Evolutionary conservation across 1,140 invertebrate species (phyloP).

Genomic region (Drosophila mayri): DNA sequence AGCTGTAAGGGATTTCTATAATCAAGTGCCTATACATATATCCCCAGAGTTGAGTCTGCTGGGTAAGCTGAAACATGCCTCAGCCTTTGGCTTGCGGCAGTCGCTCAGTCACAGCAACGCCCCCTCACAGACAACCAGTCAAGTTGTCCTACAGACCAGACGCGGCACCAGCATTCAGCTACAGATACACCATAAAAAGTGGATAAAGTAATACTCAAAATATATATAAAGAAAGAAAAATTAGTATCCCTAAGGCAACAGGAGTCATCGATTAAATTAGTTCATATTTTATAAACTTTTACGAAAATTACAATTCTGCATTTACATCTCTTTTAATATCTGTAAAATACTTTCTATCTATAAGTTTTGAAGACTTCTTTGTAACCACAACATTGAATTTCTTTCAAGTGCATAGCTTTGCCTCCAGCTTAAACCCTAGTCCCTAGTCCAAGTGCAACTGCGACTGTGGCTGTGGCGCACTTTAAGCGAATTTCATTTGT

Average conservation of each 20-base stretch:
- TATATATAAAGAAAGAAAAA: neutral
- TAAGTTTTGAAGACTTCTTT: neutral
- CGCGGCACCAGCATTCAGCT: neutral
- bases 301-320: too few relatives aligned
- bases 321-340: neutral
- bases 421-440: conserved; percentile 14
- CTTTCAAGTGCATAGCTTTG: conserved; percentile 8
- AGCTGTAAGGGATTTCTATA: neutral
- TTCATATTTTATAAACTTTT: too few relatives aligned
- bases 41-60: neutral
- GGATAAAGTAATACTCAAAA: too few relatives aligned
- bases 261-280: too few relatives aligned
- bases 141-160: conserved; percentile 66
- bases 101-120: conserved; percentile 49
- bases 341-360: too few relatives aligned
- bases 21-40: neutral
- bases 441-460: conserved; percentile 34
- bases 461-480: conserved; percentile 60
- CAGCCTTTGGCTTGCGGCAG: conserved; percentile 26
- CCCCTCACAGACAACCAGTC: conserved; percentile 63
- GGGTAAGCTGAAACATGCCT: conserved; percentile 40
- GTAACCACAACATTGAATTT: neutral
- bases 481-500: conserved; percentile 84
- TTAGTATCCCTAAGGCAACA: neutral
- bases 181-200: conserved; percentile 8